phyloP scores from a whole-genome alignment of 2,888 invertebrate genomes.

The Chaitophorus viminalis region DNA sequence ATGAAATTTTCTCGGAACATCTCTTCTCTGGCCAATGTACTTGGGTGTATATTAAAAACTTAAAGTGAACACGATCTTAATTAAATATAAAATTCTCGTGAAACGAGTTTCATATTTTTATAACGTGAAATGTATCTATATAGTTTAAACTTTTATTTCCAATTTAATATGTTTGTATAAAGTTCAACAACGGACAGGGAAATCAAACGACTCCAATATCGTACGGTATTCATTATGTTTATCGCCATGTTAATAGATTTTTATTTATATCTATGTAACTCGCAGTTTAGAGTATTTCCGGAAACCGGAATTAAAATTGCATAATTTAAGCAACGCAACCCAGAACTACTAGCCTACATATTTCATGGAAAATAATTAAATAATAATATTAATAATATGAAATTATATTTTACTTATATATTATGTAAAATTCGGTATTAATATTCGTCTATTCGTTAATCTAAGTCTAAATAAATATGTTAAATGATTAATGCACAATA shows the following conservation, averaged over 20 bases:
- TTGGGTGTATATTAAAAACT: not conserved
- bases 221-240: not conserved
- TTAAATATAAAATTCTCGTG: not conserved
- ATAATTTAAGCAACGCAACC: not conserved
- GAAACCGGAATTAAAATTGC: constrained; percentile 16
- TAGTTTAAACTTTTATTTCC: not conserved
- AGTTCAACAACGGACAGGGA: not conserved
- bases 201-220: constrained; percentile 7
- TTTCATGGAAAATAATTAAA: too few species aligned
- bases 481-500: too few species aligned
- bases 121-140: too few species aligned
- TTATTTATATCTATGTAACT: not conserved
- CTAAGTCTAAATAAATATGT: too few species aligned
- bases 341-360: too few species aligned
- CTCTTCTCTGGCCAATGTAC: not conserved
- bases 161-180: not conserved
- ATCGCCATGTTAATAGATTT: not conserved
- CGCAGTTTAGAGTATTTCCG: not conserved
- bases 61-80: not conserved
- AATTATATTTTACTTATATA: too few species aligned
- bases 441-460: too few species aligned
- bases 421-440: too few species aligned
- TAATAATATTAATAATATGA: too few species aligned
- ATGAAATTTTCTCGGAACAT: not conserved
- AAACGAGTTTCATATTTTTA: constrained; percentile 12